phyloP scores from a whole-genome alignment of 2,888 invertebrate genomes.

The Philhelius pedissequus region DNA sequence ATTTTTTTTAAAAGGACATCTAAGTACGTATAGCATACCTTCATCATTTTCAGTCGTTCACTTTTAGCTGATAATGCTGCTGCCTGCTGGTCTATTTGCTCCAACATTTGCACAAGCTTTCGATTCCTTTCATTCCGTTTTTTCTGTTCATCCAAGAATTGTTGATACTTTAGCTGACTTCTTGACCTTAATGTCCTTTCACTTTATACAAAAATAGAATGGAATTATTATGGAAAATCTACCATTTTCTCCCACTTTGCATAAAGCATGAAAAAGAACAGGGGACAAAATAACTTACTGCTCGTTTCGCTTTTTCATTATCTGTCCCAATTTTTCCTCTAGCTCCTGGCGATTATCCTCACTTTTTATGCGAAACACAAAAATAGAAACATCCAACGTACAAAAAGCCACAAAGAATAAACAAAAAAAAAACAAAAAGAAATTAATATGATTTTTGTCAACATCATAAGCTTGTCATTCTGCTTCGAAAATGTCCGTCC shows the following conservation, averaged over 20 bases:
- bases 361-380: conserved; percentile 73
- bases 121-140: conserved; percentile 82
- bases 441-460: conserved; percentile 58
- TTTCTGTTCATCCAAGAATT: conserved; percentile 81
- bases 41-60: conserved; percentile 81
- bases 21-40: conserved; percentile 75
- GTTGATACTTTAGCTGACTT: conserved; percentile 76
- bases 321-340: conserved; percentile 81
- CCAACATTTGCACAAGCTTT: conserved; percentile 81
- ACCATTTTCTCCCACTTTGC: conserved; percentile 21
- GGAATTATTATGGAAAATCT: conserved; percentile 37
- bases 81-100: conserved; percentile 82
- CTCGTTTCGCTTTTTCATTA: conserved; percentile 79
- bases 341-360: conserved; percentile 81
- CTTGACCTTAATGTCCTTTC: conserved; percentile 74
- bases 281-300: conserved; percentile 78
- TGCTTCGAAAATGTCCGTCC: conserved; percentile 14
- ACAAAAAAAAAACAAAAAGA: no score
- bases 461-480: conserved; percentile 12
- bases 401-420: not conserved
- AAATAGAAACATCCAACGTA: conserved; percentile 37
- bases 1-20: not conserved
- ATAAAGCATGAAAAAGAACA: conserved; percentile 12
- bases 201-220: conserved; percentile 70
- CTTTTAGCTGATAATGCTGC: conserved; percentile 82